Evolutionary conservation across 1,140 invertebrate species (phyloP), one percentile per base, ranked within the genome.

Genomic region (Trissolcus basalis): DNA sequence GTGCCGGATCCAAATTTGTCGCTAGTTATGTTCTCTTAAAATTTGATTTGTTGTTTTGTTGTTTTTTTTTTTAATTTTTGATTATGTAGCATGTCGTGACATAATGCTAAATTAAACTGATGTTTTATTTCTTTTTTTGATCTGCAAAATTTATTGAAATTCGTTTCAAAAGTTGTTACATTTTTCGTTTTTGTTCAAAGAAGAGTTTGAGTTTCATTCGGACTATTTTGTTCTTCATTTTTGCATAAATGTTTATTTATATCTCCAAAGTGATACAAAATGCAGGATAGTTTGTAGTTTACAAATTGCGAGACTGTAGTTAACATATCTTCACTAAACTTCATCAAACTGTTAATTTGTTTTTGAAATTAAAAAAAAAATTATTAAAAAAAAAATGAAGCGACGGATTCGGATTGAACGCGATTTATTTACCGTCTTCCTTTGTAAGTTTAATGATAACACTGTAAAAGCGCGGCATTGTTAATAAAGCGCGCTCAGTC

Each of bases 371-470:
- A n/a, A n/a, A n/a, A n/a, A n/a, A n/a, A n/a, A n/a, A n/a, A n/a
- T n/a, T n/a, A n/a, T n/a, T n/a, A n/a, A n/a, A n/a, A 8, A n/a
- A 39, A 39, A 39, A 4, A 2, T 39, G 3, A 48, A 59, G 33
- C 49, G 49, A 60, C 69, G 69, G 60, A 54, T 55, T 65, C 54
- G 54, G 69, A 65, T 65, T 54, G 16, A 65, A 9, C 49, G 32
- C 49, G 39, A 48, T 13, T 73, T 67, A 67, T 73, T 73, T 73
- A 59, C 61, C 13, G 70, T 73, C 70, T 73, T 73, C 70, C 73
- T 70, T 67, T 61, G 58, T 55, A 77, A 44, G 53, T 70, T 70
- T 64, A 76, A 55, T 67, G 64, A 69, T 64, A 55, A 49, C 36
- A 50, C 41, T 39, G 50, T 64, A 27, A n/a, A n/a, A 27, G 65